Conservation (phyloP, 2,888 invertebrate species). For the Plagodis pulveraria region DNA sequence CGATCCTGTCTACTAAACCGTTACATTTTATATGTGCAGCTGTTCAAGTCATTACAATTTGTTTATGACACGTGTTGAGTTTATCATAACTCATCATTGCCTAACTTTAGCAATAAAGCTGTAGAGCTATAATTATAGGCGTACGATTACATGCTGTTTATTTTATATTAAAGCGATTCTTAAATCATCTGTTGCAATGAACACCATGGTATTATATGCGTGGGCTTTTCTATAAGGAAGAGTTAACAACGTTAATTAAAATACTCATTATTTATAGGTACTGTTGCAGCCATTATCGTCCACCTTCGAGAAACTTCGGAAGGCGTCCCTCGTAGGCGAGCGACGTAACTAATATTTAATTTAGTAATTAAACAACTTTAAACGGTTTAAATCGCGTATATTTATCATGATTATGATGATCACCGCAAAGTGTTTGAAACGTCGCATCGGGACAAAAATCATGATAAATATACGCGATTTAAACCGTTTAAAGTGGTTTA, state of each 20-base stretch:
- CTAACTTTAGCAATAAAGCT: slow-evolving; percentile 22
- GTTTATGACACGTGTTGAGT: slow-evolving; percentile 26
- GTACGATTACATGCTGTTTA: slow-evolving; percentile 18
- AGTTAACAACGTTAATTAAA: slow-evolving; percentile 1
- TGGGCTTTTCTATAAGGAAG: slow-evolving; percentile 7
- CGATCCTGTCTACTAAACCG: slow-evolving; percentile 11
- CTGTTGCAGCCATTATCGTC: not conserved
- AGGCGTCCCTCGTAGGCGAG: no score
- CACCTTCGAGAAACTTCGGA: no score
- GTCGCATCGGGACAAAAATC: no score
- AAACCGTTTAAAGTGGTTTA: no score
- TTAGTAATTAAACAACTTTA: no score
- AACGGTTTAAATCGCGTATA: no score
- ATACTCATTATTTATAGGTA: not conserved
- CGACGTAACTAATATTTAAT: no score
- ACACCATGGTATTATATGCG: slow-evolving; percentile 8
- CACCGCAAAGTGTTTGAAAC: no score
- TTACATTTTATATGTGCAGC: slow-evolving; percentile 25
- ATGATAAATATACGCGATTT: no score
- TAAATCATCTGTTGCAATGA: slow-evolving; percentile 18
- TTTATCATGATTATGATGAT: no score
- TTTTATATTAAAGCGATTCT: slow-evolving; percentile 16
- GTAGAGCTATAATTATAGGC: slow-evolving; percentile 16
- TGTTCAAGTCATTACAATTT: slow-evolving; percentile 22
- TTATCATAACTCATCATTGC: slow-evolving; percentile 22